Percentiles rank a stretch among this genome's conserved stretches.
phyloP scores from a whole-genome alignment of 2,888 invertebrate species.

The Boloria euphrosyne region DNA sequence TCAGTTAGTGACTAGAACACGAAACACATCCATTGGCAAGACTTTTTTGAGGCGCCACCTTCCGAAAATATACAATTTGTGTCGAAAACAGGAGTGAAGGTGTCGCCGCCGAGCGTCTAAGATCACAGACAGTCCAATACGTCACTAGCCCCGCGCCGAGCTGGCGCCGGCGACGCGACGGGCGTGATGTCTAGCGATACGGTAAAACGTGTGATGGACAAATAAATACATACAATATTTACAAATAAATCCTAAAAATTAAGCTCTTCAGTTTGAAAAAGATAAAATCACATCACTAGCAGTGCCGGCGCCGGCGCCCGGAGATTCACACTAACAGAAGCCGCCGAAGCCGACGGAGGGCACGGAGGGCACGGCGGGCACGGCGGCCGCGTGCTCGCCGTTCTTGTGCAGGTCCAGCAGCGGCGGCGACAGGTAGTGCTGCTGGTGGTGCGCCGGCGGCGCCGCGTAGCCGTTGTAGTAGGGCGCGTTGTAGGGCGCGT shows the following conservation, averaged over 20 bases:
- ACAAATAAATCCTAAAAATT: constrained; percentile 76
- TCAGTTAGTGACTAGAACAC: constrained; percentile 78
- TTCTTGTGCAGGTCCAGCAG: constrained; percentile 76
- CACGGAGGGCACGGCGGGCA: constrained; percentile 70
- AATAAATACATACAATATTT: constrained; percentile 76
- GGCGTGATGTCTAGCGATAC: constrained; percentile 29
- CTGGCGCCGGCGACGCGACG: constrained; percentile 30
- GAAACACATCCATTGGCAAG: constrained; percentile 74
- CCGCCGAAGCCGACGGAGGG: constrained; percentile 78
- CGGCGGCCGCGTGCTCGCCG: constrained; percentile 60
- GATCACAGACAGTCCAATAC: constrained; percentile 60
- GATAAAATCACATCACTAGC: constrained; percentile 66
- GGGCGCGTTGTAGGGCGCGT: constrained; percentile 73
- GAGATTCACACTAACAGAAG: constrained; percentile 67
- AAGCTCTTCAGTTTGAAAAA: constrained; percentile 73
- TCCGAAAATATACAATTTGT: constrained; percentile 36
- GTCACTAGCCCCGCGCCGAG: constrained; percentile 44
- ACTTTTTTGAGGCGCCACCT: constrained; percentile 49
- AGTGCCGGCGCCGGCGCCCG: constrained; percentile 42
- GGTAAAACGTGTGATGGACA: constrained; percentile 55
- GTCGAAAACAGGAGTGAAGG: constrained; percentile 29
- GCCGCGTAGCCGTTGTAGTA: constrained; percentile 77
- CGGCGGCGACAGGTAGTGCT: constrained; percentile 73
- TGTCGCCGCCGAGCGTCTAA: constrained; percentile 28
- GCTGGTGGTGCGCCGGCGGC: constrained; percentile 75